Base-by-base conservation (phyloP, 2,113 vertebrate species). In the Chaetorhynchus papuensis region DNA sequence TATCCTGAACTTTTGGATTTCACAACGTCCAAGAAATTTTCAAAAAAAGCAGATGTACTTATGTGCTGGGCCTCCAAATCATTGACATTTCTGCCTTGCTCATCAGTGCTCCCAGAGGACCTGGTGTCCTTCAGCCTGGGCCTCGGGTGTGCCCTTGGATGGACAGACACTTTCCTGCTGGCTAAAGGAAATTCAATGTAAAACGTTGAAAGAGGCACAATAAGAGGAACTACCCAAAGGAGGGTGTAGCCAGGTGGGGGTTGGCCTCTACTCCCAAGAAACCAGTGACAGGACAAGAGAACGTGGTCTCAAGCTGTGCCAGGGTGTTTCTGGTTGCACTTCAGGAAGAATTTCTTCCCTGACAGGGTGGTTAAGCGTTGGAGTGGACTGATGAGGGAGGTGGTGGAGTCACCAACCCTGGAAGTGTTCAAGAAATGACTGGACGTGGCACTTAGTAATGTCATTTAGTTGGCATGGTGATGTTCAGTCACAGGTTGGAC, bases 61-160 rank as follows among this genome's bases (percentile, higher is more conserved):
- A 33, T 14, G 7, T 79, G 7, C 44, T 85, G 19, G 63, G 13
- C 30, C 22, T 85, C 49, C 30, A 1, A 1, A 49, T 9, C 19
- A 12, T 0, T 50, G 61, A 54, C 21, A 42, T 84, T 91, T 87
- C 56, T 94, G 45, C n/a, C 18, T 35, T 53, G 52, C 21, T 87
- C 23, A 45, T 57, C 53, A 69, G 26, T 14, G 14, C 10, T 79
- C 37, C 28, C n/a, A 60, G 17, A 15, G 37, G 24, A 76, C 53
- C 3, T 45, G 28, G 4, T 3, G 0, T 44, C 44, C 56, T 68
- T 78, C 50, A 50, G 60, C 42, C 50, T 57, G 56, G 65, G 9
- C 60, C 74, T 87, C 0, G 0, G 61, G 69, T 64, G 31, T 75
- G n/a, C 39, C 49, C 13, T 65, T 1, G 0, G 47, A 78, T 33